Evolutionary conservation across 2,888 invertebrate genomes (phyloP).

Genomic region (Zonitis immaculata): DNA sequence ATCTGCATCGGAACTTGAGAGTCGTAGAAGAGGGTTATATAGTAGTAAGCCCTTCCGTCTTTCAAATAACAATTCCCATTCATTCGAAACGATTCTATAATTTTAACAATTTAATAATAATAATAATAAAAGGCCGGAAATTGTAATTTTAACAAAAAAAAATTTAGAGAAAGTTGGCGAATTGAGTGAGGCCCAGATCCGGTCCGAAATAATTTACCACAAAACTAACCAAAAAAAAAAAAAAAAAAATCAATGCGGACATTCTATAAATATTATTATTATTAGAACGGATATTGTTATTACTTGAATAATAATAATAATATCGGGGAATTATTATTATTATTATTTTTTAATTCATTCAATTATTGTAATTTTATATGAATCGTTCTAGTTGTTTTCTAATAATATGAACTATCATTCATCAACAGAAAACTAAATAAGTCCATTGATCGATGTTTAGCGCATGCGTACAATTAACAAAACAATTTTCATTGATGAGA

Average conservation of each 20-base stretch:
- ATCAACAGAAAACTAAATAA: conserved; percentile 19
- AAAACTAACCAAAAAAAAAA: too few species aligned
- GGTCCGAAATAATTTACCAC: too few species aligned
- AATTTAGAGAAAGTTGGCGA: background rate
- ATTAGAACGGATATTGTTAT: background rate
- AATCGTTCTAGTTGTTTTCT: background rate
- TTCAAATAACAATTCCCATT: background rate
- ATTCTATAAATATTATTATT: background rate
- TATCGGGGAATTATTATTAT: too few species aligned
- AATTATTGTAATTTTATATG: background rate
- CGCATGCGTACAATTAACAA: conserved; percentile 13
- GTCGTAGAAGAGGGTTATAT: background rate
- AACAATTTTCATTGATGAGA: conserved; percentile 19
- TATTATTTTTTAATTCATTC: background rate
- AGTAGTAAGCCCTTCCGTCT: background rate
- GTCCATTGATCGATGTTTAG: conserved; percentile 18
- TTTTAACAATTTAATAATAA: background rate
- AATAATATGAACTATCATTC: conserved; percentile 14
- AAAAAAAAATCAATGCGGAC: too few species aligned
- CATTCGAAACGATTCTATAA: background rate
- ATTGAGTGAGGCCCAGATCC: background rate
- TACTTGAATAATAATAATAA: too few species aligned
- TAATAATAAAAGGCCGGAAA: background rate
- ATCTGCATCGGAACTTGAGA: conserved; percentile 7
- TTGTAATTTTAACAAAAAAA: background rate